Base-by-base conservation (phyloP, 2,113 vertebrate genomes). In the Candoia aspera region DNA sequence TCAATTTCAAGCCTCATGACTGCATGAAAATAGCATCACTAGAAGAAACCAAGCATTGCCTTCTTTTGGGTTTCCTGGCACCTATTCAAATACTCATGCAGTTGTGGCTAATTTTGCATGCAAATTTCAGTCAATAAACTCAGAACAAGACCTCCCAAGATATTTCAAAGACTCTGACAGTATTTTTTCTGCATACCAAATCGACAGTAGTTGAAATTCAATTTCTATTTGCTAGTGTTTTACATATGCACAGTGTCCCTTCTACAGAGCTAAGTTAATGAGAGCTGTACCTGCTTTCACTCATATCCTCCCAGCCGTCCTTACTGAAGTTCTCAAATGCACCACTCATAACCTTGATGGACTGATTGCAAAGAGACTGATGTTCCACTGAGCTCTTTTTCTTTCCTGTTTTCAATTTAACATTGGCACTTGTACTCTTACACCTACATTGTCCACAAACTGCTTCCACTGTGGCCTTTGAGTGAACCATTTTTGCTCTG, bases 111-210 rank as follows among this genome's bases (percentile, higher is more conserved):
- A 99, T 99, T 99, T 98, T 97, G 97, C 98, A 99, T 99, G 99
- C 99, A 99, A 99, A 99, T 99, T 99, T 99, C 98, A 99, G 99
- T 99, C 99, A 99, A 99, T 99, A 99, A 99, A 98, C 99, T 99
- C 98, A 98, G 97, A 99, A 99, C 98, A 98, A 98, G 99, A 98
- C 98, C 97, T 99, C 99, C 99, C 99, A 99, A 98, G 99, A 98
- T 98, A 99, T 99, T 99, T 99, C 98, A 98, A 98, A 99, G 98
- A 98, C 98, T 99, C 98, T 98, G 98, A 99, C 98, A 99, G 98
- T 97, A 97, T 97, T 98, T 98, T 98, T 98, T 98, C 98, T 98
- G 98, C 99, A 99, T 99, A 99, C 98, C 98, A 99, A 99, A 98
- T 98, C 98, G 97, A 98, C 98, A 98, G 98, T 98, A 98, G 97